Conservation (phyloP, 2,797 vertebrate species). For the Microctenopoma steveboyesi region DNA sequence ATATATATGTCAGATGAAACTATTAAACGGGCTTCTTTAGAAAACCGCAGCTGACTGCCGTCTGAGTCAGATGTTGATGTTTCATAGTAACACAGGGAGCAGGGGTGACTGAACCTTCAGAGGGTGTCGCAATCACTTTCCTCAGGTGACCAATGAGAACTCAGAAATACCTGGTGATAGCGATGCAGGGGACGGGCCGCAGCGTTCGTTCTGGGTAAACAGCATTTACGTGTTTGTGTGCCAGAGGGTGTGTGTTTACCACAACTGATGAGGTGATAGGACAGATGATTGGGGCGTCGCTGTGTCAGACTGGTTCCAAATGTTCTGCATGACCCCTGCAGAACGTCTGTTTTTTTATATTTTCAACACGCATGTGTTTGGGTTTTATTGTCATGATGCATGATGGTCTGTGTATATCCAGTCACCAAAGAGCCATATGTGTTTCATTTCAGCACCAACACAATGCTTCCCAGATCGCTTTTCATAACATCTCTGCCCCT, state of each 20-base stretch:
- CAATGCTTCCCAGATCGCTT: slow-evolving; percentile 37
- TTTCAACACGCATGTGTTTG: slow-evolving; percentile 20
- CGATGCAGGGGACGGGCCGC: slow-evolving; percentile 35
- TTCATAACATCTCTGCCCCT: slow-evolving; percentile 55
- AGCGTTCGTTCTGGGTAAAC: slow-evolving; percentile 37
- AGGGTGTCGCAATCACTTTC: slow-evolving; percentile 49
- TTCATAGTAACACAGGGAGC: slow-evolving; percentile 8
- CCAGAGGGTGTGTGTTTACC: slow-evolving; percentile 37
- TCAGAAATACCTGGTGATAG: slow-evolving; percentile 58
- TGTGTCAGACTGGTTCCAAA: slow-evolving; percentile 34
- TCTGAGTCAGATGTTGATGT: slow-evolving; percentile 31
- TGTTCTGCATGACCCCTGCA: slow-evolving; percentile 18
- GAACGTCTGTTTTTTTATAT: slow-evolving; percentile 11
- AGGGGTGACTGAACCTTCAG: slow-evolving; percentile 62
- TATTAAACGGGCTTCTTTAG: not conserved
- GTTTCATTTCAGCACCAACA: slow-evolving; percentile 38
- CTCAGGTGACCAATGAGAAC: slow-evolving; percentile 67
- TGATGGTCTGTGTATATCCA: slow-evolving; percentile 19
- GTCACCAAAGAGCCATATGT: slow-evolving; percentile 27
- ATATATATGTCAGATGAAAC: not conserved
- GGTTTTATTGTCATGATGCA: slow-evolving; percentile 29
- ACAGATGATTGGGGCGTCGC: not conserved
- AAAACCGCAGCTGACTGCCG: slow-evolving; percentile 19
- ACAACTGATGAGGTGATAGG: slow-evolving; percentile 58
- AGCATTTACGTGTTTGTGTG: slow-evolving; percentile 40